Evolutionary conservation across 2,113 vertebrate species (phyloP).

Genomic region (Neolamprologus modestus): DNA sequence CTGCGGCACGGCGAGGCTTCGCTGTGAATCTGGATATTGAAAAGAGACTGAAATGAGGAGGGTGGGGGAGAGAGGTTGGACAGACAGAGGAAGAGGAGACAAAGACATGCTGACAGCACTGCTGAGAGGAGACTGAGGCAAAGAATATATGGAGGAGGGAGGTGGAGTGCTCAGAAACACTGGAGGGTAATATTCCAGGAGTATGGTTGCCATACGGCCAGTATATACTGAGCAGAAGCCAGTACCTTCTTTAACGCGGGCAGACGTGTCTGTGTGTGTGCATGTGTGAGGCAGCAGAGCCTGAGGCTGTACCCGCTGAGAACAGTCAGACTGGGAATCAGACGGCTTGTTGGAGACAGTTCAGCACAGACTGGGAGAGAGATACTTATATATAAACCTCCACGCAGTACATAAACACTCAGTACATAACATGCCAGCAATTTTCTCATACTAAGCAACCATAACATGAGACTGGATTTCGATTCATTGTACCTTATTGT

Average conservation of each 20-base stretch:
- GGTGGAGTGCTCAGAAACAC: neutral
- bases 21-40: neutral
- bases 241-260: neutral
- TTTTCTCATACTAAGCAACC: neutral
- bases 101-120: slow-evolving; percentile 6
- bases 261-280: neutral
- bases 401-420: neutral
- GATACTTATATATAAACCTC: neutral
- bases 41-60: neutral
- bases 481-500: neutral
- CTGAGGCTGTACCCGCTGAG: slow-evolving; percentile 24
- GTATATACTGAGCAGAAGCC: neutral
- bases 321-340: slow-evolving; percentile 39
- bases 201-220: neutral
- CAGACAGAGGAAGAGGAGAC: neutral
- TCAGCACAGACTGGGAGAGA: neutral
- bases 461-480: neutral
- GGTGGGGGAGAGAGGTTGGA: neutral
- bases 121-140: neutral
- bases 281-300: neutral
- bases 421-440: neutral
- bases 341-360: slow-evolving; percentile 9
- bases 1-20: neutral
- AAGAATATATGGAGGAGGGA: neutral
- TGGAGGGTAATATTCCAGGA: slow-evolving; percentile 1